Percentiles rank a stretch among this genome's conserved stretches.
Evolutionary conservation across 1,140 invertebrate genomes (phyloP).

Genomic region (Dolichoris vasculosae): DNA sequence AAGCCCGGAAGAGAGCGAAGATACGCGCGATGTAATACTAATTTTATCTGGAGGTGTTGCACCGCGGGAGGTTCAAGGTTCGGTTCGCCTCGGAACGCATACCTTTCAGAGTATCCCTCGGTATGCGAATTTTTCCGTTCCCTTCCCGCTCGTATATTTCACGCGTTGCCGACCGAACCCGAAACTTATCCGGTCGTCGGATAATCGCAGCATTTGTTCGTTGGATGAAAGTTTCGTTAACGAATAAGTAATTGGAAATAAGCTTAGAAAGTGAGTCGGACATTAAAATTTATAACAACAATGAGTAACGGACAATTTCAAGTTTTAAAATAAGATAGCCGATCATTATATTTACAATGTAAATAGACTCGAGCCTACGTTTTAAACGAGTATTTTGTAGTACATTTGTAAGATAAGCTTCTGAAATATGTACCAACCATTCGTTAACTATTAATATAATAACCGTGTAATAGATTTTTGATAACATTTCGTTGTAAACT

Average conservation of each 20-base stretch:
- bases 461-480: too few relatives aligned
- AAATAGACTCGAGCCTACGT: background rate
- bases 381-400: too few relatives aligned
- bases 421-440: too few relatives aligned
- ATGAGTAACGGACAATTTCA: background rate
- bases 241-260: background rate
- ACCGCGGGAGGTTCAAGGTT: slow-evolving; percentile 1
- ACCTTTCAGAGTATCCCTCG: background rate
- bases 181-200: too few relatives aligned
- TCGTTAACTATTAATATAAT: too few relatives aligned
- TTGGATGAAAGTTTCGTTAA: too few relatives aligned
- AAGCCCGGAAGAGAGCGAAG: background rate
- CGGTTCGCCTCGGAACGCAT: background rate
- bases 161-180: background rate
- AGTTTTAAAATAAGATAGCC: background rate
- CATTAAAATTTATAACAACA: background rate
- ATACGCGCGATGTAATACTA: slow-evolving; percentile 30
- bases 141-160: background rate
- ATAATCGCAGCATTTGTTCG: too few relatives aligned
- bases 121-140: background rate
- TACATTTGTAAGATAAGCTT: too few relatives aligned
- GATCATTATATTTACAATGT: background rate
- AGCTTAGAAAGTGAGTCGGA: background rate
- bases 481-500: too few relatives aligned
- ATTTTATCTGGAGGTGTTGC: slow-evolving; percentile 28